Conservation (phyloP, 2,797 vertebrate genomes). For the Pseudopleuronectes americanus region DNA sequence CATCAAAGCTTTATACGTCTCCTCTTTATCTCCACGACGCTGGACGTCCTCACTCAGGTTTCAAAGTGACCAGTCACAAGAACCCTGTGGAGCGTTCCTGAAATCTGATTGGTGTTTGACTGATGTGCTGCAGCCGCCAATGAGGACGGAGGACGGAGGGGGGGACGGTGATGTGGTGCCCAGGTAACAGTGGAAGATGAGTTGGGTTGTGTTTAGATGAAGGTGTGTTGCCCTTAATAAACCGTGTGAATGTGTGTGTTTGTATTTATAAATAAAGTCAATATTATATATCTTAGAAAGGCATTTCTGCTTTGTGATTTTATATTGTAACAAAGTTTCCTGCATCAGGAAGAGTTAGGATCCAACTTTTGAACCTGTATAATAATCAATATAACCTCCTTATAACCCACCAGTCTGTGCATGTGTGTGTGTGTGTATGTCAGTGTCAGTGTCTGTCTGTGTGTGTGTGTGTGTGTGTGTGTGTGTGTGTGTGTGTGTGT, state of each 20-base stretch:
- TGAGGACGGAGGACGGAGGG: constrained; percentile 25
- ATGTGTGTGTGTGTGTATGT: too few relatives aligned
- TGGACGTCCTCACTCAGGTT: constrained; percentile 58
- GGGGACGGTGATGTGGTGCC: constrained; percentile 31
- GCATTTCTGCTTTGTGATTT: background rate
- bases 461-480: background rate
- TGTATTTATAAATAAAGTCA: background rate
- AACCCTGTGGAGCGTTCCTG: constrained; percentile 32
- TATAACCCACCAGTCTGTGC: background rate
- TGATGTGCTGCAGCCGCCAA: constrained; percentile 40
- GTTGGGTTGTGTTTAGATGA: constrained; percentile 8
- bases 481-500: background rate
- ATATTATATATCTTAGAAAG: background rate
- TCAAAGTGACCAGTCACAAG: constrained; percentile 53
- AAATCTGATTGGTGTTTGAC: constrained; percentile 43
- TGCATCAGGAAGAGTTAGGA: background rate
- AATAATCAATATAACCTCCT: too few relatives aligned
- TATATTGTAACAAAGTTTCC: too few relatives aligned
- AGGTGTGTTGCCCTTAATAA: constrained; percentile 25
- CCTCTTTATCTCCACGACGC: constrained; percentile 65
- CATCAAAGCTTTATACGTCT: constrained; percentile 76
- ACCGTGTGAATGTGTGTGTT: background rate
- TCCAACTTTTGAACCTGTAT: background rate
- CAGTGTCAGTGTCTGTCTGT: too few relatives aligned
- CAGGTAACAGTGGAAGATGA: constrained; percentile 18